phyloP scores from a whole-genome alignment of 2,888 invertebrate species.

The Erebia aethiops region DNA sequence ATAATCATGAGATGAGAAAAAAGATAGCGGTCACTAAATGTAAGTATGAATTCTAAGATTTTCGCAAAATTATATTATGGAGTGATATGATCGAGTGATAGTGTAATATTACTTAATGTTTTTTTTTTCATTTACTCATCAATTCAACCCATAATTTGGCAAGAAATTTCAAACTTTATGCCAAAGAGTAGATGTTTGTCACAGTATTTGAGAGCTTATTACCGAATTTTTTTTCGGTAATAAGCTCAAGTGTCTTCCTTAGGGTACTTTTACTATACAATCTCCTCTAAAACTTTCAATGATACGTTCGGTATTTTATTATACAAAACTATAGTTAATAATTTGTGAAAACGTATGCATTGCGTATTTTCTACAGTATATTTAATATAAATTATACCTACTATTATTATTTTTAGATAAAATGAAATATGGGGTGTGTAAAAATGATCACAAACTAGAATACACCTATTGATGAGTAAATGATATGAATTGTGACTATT shows the following conservation, averaged over 20 bases:
- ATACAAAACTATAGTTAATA: not conserved
- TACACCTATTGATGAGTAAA: constrained; percentile 61
- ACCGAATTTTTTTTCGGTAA: no score
- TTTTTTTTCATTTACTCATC: constrained; percentile 66
- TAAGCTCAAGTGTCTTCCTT: constrained; percentile 66
- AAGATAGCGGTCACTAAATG: constrained; percentile 40
- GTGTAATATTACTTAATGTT: constrained; percentile 46
- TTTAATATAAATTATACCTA: no score
- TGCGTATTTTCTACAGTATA: no score
- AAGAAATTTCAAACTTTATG: constrained; percentile 54
- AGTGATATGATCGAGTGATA: constrained; percentile 67
- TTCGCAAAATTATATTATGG: constrained; percentile 38
- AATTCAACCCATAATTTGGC: constrained; percentile 48
- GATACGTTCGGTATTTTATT: not conserved
- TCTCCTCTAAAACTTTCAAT: not conserved
- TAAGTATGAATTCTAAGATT: constrained; percentile 40
- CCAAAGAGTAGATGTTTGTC: constrained; percentile 71
- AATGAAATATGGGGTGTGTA: not conserved
- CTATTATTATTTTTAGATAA: no score
- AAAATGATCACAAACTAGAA: not conserved
- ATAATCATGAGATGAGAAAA: constrained; percentile 30
- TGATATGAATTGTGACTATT: constrained; percentile 46
- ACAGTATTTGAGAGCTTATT: constrained; percentile 57
- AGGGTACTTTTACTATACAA: constrained; percentile 5
- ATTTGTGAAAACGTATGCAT: no score